Conservation (phyloP, 1,140 invertebrate genomes). For the Camponotus floridanus region DNA sequence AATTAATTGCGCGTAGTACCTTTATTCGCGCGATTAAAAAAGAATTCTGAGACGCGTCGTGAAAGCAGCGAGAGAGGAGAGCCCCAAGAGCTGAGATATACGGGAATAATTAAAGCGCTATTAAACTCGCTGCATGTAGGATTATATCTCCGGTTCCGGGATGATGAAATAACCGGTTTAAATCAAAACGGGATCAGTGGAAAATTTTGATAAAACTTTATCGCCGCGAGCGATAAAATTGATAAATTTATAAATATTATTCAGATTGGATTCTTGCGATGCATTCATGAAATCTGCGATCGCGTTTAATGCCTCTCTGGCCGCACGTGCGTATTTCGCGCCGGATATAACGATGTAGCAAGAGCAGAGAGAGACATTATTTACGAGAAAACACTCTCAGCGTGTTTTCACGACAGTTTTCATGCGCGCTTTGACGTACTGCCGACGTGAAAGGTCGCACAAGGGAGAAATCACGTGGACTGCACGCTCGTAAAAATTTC, state of each 20-base stretch:
- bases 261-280: background rate
- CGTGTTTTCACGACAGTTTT: conserved; percentile 60
- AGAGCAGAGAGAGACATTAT: conserved; percentile 30
- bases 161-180: conserved; percentile 1
- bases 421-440: conserved; percentile 67
- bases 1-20: conserved; percentile 68
- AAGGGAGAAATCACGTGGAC: conserved; percentile 47
- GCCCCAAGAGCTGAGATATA: conserved; percentile 26
- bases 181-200: background rate
- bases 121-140: background rate
- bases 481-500: conserved; percentile 64
- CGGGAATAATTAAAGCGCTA: conserved; percentile 32
- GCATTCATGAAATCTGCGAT: background rate
- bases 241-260: background rate
- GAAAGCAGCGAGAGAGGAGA: background rate
- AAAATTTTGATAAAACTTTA: conserved; percentile 9
- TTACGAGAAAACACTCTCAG: conserved; percentile 47
- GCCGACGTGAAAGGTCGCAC: conserved; percentile 61
- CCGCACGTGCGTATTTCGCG: conserved; percentile 4
- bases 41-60: conserved; percentile 26
- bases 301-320: conserved; percentile 1
- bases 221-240: background rate
- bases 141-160: conserved; percentile 4
- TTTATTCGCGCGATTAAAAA: conserved; percentile 49
- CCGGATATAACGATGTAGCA: background rate